These are phyloP conservation scores for Sparus aurata DNA, from an alignment of 2,797 vertebrate species.

Conservation along the genomic window DNA sequence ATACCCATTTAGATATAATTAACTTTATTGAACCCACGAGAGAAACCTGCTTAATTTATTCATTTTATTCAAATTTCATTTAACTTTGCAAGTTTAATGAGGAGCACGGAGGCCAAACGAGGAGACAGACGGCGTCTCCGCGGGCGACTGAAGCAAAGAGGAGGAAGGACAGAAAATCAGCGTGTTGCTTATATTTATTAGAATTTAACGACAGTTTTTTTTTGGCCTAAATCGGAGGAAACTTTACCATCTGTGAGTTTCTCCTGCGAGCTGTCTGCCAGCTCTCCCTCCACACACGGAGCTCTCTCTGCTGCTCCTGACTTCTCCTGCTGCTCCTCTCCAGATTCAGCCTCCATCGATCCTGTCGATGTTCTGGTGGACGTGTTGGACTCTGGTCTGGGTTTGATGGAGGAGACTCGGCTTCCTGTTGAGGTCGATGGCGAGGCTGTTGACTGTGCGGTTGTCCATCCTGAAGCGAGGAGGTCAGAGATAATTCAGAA, in stretches of 20 bases:
- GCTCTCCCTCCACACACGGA: constrained; percentile 38
- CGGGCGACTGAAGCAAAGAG: background rate
- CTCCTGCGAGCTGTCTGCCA: constrained; percentile 70
- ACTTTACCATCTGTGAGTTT: constrained; percentile 46
- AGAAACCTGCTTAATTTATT: constrained; percentile 5
- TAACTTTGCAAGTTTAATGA: background rate
- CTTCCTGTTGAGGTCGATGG: background rate
- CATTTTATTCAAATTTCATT: background rate
- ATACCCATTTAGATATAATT: background rate
- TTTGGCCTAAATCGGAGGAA: too few species aligned
- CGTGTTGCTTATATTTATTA: too few species aligned
- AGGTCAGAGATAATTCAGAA: background rate
- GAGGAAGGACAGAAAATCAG: background rate
- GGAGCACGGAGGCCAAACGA: background rate
- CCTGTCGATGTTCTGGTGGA: background rate
- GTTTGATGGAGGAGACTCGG: background rate
- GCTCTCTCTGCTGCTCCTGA: background rate
- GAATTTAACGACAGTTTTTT: background rate
- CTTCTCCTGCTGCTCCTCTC: constrained; percentile 35
- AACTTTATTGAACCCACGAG: background rate
- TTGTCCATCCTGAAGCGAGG: background rate
- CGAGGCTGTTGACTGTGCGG: background rate
- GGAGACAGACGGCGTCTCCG: background rate
- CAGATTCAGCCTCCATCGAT: background rate
- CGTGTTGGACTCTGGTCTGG: background rate